These are phyloP conservation scores for Chrysolina oricalcia DNA, from an alignment of 2,888 invertebrate species.

Conservation along the genomic window DNA sequence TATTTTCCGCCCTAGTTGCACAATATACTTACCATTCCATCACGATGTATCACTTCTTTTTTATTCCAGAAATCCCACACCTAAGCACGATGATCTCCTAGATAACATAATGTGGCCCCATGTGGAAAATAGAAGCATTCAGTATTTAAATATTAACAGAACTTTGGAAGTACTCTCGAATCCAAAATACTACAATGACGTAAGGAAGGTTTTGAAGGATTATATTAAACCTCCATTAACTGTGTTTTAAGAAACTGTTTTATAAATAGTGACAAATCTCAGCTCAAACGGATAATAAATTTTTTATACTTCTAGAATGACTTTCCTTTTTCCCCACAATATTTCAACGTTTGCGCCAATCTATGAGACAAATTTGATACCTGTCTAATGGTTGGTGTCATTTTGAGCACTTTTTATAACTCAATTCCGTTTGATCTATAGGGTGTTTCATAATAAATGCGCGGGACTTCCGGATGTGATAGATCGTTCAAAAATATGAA, in stretches of 20 bases:
- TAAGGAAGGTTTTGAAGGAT: slow-evolving; percentile 33
- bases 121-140: slow-evolving; percentile 25
- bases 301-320: not conserved
- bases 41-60: not conserved
- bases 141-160: slow-evolving; percentile 42
- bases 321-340: not conserved
- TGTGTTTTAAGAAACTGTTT: slow-evolving; percentile 16
- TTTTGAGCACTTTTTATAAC: too few species aligned
- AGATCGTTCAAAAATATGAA: too few species aligned
- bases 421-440: too few species aligned
- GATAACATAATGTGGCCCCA: slow-evolving; percentile 41
- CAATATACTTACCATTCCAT: too few species aligned
- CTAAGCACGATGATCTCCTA: slow-evolving; percentile 32
- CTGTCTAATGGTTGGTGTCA: too few species aligned
- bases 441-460: too few species aligned
- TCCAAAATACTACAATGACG: slow-evolving; percentile 38
- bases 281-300: not conserved
- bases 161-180: slow-evolving; percentile 40
- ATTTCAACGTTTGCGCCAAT: too few species aligned
- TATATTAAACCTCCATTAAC: slow-evolving; percentile 34
- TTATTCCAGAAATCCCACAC: slow-evolving; percentile 44
- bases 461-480: too few species aligned
- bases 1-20: too few species aligned
- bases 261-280: not conserved
- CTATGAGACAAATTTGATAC: too few species aligned